These are phyloP conservation scores for Meteorus colon DNA, from an alignment of 2,888 invertebrate species.

Conservation along the genomic window DNA sequence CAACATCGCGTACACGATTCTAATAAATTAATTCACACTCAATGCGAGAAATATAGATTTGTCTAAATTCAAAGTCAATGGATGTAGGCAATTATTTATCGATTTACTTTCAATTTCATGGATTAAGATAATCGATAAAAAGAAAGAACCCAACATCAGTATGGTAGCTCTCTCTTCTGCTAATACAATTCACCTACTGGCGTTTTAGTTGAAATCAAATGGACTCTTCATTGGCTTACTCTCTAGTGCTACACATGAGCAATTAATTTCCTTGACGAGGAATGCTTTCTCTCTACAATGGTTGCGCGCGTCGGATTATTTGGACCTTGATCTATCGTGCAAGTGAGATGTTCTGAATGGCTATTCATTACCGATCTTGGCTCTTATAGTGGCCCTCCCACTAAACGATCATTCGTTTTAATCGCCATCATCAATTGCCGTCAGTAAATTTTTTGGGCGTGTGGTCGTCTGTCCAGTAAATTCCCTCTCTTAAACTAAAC, in stretches of 20 bases:
- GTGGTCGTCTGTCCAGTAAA: constrained; percentile 37
- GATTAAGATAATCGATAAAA: not conserved
- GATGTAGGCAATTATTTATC: constrained; percentile 45
- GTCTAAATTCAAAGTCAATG: constrained; percentile 35
- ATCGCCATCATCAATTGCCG: constrained; percentile 67
- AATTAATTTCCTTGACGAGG: constrained; percentile 62
- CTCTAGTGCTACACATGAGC: constrained; percentile 56
- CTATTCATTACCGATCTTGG: constrained; percentile 68
- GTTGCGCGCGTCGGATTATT: constrained; percentile 30
- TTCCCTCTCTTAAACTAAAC: not conserved
- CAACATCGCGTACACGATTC: constrained; percentile 18
- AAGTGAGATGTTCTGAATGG: constrained; percentile 72
- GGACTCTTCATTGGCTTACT: constrained; percentile 11
- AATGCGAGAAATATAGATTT: constrained; percentile 40
- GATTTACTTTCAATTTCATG: constrained; percentile 49
- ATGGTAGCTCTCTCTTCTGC: constrained; percentile 28
- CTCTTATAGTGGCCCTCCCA: constrained; percentile 53
- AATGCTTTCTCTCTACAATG: constrained; percentile 44
- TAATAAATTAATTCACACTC: constrained; percentile 27
- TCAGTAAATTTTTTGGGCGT: constrained; percentile 51
- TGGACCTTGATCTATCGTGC: constrained; percentile 67
- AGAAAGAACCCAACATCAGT: not conserved
- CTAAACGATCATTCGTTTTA: constrained; percentile 71
- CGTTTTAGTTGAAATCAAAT: not conserved
- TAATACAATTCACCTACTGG: constrained; percentile 6